phyloP scores from a whole-genome alignment of 2,113 vertebrate genomes.

The Anoplopoma fimbria region DNA sequence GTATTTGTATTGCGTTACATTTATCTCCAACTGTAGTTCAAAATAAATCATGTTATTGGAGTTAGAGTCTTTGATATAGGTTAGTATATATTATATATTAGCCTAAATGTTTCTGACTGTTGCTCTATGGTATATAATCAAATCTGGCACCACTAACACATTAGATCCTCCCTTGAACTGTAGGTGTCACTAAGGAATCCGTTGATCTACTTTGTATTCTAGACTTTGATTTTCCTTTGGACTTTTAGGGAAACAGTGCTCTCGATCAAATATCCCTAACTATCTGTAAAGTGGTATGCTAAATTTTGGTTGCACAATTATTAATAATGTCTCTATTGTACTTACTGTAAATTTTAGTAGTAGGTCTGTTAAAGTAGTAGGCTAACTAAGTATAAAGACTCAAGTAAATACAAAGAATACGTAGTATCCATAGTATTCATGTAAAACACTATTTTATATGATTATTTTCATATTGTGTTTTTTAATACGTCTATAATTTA shows the following conservation, averaged over 20 bases:
- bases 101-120: neutral
- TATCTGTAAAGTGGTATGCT: neutral
- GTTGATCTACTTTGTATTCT: neutral
- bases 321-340: neutral
- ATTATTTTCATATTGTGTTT: neutral
- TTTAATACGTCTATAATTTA: neutral
- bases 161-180: neutral
- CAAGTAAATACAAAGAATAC: neutral
- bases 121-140: neutral
- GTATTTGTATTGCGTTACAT: too few species aligned
- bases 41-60: neutral
- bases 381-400: neutral
- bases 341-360: neutral
- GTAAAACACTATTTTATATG: neutral
- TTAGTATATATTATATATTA: neutral
- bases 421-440: too few species aligned
- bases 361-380: neutral
- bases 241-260: neutral
- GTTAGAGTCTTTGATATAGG: neutral
- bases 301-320: neutral
- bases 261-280: neutral
- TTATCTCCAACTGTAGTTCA: too few species aligned
- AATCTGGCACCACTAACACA: constrained; percentile 47
- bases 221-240: neutral
- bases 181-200: neutral